Conservation (phyloP, 1,140 invertebrate genomes). For the Luehdorfia chinensis region DNA sequence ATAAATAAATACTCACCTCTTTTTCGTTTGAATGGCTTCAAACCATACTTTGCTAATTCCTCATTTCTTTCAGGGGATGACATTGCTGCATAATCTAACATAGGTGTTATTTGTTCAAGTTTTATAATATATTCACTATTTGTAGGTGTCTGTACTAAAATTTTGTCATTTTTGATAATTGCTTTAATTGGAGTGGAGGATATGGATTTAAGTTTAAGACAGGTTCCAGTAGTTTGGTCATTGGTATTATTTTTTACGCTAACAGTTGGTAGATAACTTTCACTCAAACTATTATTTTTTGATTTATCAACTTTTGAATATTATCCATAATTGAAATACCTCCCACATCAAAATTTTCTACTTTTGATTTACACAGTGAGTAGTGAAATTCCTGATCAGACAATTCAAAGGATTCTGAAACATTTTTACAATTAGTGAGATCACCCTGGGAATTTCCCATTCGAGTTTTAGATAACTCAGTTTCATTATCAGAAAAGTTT, state of each 20-base stretch:
- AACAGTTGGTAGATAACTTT: conserved; percentile 24
- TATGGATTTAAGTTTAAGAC: neutral
- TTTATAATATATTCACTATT: conserved; percentile 69
- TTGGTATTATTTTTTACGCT: conserved; percentile 11
- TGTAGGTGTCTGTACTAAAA: conserved; percentile 40
- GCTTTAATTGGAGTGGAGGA: conserved; percentile 13
- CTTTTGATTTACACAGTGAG: conserved; percentile 39
- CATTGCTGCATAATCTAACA: conserved; percentile 75
- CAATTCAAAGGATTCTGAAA: conserved; percentile 48
- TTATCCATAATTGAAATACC: conserved; percentile 40
- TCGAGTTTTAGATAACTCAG: conserved; percentile 12
- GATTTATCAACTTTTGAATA: conserved; percentile 9
- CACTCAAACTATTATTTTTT: conserved; percentile 18
- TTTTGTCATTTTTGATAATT: conserved; percentile 8
- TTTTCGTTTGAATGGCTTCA: conserved; percentile 79
- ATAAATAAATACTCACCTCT: conserved; percentile 68
- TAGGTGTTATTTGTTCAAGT: conserved; percentile 74
- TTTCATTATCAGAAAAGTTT: conserved; percentile 3
- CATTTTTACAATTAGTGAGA: conserved; percentile 26
- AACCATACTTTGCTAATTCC: conserved; percentile 77
- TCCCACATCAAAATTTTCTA: conserved; percentile 40
- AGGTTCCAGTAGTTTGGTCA: neutral
- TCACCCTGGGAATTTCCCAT: conserved; percentile 20
- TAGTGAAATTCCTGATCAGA: conserved; percentile 65
- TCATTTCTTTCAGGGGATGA: conserved; percentile 70